These are phyloP conservation scores for Candoia aspera DNA, from an alignment of 2,113 vertebrate genomes.

Conservation along the genomic window DNA sequence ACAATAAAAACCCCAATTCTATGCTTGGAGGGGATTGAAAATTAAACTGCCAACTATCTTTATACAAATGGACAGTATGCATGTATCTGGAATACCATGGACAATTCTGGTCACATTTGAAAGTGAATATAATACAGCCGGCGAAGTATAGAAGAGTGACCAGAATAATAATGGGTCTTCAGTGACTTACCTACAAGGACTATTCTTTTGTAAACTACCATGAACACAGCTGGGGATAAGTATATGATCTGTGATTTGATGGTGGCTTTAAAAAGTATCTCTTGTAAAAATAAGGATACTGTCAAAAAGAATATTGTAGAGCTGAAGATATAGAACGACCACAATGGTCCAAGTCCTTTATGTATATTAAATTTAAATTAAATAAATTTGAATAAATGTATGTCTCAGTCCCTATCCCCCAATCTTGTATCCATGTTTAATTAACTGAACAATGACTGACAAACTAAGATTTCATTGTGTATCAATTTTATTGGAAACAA, in stretches of 20 bases:
- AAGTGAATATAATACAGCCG: not conserved
- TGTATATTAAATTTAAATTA: not conserved
- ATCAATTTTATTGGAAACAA: conserved; percentile 31
- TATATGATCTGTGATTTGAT: not conserved
- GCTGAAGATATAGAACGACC: not conserved
- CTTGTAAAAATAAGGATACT: not conserved
- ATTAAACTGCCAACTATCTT: no score
- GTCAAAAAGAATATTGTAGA: not conserved
- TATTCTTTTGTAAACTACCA: not conserved
- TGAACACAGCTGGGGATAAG: not conserved
- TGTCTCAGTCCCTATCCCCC: not conserved
- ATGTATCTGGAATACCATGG: no score
- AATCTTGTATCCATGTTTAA: not conserved
- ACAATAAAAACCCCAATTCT: no score
- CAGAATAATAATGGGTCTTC: not conserved
- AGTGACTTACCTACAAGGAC: not conserved
- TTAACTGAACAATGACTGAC: conserved; percentile 8
- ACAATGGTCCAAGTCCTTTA: not conserved
- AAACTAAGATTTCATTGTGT: conserved; percentile 29
- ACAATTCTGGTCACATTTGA: not conserved
- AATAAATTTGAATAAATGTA: not conserved
- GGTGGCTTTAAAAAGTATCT: not conserved
- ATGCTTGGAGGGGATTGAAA: no score
- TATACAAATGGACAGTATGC: no score
- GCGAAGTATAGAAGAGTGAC: not conserved